phyloP scores from a whole-genome alignment of 2,113 vertebrate species.

The Bettongia penicillata region DNA sequence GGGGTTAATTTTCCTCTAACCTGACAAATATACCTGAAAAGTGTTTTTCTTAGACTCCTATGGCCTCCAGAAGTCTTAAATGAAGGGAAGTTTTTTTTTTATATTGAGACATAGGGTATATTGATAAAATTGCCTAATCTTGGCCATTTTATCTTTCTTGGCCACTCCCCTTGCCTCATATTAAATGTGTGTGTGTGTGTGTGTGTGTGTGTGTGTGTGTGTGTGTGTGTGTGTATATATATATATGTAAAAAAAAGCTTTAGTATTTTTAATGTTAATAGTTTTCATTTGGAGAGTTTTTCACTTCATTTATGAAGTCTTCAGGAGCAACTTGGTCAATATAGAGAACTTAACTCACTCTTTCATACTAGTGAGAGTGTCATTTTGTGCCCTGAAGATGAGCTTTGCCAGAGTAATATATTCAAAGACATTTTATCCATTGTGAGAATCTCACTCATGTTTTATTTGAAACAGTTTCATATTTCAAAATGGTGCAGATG shows the following conservation, averaged over 20 bases:
- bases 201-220: too few relatives aligned
- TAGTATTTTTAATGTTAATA: not conserved
- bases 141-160: not conserved
- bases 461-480: not conserved
- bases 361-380: not conserved
- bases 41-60: not conserved
- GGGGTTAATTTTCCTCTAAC: not conserved
- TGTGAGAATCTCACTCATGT: not conserved
- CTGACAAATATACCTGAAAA: not conserved
- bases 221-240: too few relatives aligned
- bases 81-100: not conserved
- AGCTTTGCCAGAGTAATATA: not conserved
- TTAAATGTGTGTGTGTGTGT: too few relatives aligned
- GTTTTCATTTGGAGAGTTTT: not conserved
- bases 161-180: not conserved
- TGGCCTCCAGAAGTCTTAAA: not conserved
- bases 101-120: not conserved
- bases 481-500: not conserved
- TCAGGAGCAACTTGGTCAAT: not conserved
- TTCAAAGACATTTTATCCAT: not conserved
- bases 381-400: not conserved
- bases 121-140: not conserved
- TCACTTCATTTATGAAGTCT: not conserved
- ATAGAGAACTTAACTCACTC: not conserved
- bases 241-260: not conserved